Base-by-base conservation (phyloP, 2,888 invertebrate genomes). In the Isotomurus palustris region DNA sequence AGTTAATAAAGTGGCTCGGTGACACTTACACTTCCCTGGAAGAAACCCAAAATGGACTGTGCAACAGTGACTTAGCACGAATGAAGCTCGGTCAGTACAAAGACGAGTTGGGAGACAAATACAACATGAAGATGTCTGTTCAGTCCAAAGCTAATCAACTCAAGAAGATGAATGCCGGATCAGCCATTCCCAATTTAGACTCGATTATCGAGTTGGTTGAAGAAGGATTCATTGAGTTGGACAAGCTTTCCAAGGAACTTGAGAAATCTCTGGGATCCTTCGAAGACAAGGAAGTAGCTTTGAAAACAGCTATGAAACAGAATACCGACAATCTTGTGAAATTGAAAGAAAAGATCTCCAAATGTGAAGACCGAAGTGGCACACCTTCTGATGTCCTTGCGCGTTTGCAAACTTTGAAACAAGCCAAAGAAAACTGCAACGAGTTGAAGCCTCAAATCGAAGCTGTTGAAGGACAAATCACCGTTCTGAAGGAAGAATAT, bases 301-400 rank as follows among this genome's bases (percentile, higher is more conserved):
- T 91, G 5, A 83, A 86, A 65, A 81, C 82, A 45, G 83, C 83
- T 24, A 83, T 90, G 19, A 91, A 89, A 76, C 78, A 77, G 4
- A 79, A 84, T 0, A 83, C 84, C 3, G 87, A 86, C 60, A 80
- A 79, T 60, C 81, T 91, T 0, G 83, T 84, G 17, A 83, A 82
- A 73, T 79, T 90, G 21, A 83, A 91, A 19, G 91, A 91, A 72
- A 84, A 85, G 40, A 83, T 91, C n/a, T 86, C 89, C 40, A 87
- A 88, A 75, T 91, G 91, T 73, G 92, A 92, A 73, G 91, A 91
- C 72, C 82, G 91, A 76, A 87, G 88, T 2, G 93, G 94, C 0
- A 88, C 89, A 68, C 91, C 91, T 71, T 81, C 82, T 1, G 88
- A 89, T 73, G 86, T 94, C 56, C 79, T 91, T 53, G 84, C 85